phyloP scores from a whole-genome alignment of 2,797 vertebrate genomes.

The Amniataba percoides region DNA sequence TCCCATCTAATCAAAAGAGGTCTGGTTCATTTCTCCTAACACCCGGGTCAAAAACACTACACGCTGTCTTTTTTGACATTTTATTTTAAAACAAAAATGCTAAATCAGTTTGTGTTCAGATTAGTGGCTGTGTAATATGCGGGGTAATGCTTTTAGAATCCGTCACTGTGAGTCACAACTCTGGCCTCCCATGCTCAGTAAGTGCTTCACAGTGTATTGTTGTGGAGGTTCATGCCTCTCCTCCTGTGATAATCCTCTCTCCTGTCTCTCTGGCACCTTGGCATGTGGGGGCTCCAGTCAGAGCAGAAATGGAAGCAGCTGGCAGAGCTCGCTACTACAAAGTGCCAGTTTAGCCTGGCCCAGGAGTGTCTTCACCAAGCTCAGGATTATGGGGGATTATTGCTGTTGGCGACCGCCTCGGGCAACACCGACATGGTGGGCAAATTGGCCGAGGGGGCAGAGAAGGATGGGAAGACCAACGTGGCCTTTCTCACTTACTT shows the following conservation, averaged over 20 bases:
- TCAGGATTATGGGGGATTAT: conserved; percentile 94
- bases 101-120: neutral
- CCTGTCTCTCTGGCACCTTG: conserved; percentile 51
- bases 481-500: conserved; percentile 91
- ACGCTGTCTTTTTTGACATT: neutral
- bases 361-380: conserved; percentile 97
- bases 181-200: neutral
- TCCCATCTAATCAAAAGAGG: neutral
- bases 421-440: conserved; percentile 92
- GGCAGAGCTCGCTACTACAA: conserved; percentile 94
- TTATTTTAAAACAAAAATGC: neutral
- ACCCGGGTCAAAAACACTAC: too few relatives aligned
- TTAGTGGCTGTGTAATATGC: neutral
- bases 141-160: neutral
- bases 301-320: conserved; percentile 98
- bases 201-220: conserved; percentile 17
- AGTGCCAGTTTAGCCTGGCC: conserved; percentile 94
- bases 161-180: conserved; percentile 15
- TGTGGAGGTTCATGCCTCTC: conserved; percentile 22
- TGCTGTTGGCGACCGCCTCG: conserved; percentile 94
- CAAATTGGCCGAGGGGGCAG: conserved; percentile 91
- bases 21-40: neutral
- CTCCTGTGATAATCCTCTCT: conserved; percentile 56
- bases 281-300: conserved; percentile 82
- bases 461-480: conserved; percentile 74